Conservation (phyloP, 2,888 invertebrate genomes). For the Phortica magna region DNA sequence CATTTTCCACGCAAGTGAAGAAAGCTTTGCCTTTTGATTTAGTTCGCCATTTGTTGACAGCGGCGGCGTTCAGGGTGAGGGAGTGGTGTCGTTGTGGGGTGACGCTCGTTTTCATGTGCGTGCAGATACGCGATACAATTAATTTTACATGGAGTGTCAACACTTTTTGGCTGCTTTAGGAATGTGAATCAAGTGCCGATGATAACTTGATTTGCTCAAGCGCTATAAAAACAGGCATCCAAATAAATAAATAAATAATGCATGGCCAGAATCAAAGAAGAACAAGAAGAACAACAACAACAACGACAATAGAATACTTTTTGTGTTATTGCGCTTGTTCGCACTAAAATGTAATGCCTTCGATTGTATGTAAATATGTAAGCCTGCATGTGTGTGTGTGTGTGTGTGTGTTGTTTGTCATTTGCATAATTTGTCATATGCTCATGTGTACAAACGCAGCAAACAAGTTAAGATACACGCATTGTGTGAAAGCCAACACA, state of each 20-base stretch:
- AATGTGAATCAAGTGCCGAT: neutral
- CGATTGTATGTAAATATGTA: neutral
- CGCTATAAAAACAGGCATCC: too few relatives aligned
- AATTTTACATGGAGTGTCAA: slow-evolving; percentile 33
- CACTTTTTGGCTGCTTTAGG: slow-evolving; percentile 12
- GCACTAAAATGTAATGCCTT: too few relatives aligned
- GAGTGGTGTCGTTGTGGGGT: neutral
- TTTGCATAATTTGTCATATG: slow-evolving; percentile 19
- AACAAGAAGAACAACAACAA: too few relatives aligned
- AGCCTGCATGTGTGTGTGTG: neutral
- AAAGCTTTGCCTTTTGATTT: neutral
- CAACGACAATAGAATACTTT: too few relatives aligned
- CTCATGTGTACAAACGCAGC: neutral
- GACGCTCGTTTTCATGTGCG: slow-evolving; percentile 3
- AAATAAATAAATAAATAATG: too few relatives aligned
- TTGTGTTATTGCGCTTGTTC: too few relatives aligned
- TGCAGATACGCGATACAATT: slow-evolving; percentile 32
- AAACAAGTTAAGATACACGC: neutral
- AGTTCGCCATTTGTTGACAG: neutral
- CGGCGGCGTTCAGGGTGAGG: too few relatives aligned
- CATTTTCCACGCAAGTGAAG: neutral
- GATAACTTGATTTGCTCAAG: slow-evolving; percentile 1
- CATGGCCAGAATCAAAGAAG: too few relatives aligned
- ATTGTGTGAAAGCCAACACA: neutral
- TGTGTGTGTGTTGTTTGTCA: neutral